Evolutionary conservation across 2,797 vertebrate genomes (phyloP).

Genomic region (Halcyon badia): DNA sequence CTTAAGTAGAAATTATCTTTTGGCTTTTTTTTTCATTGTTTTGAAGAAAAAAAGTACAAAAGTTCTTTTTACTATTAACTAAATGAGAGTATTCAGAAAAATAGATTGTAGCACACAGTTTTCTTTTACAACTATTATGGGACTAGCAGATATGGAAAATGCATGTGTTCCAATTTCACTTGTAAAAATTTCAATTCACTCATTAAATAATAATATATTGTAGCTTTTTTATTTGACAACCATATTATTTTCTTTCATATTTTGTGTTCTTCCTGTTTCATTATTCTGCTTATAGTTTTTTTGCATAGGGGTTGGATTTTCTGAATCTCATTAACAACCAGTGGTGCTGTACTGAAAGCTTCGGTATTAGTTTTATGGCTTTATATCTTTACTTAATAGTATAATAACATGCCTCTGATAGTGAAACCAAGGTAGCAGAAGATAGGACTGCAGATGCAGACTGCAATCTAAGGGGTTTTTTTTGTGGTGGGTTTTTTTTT

Average conservation of each 20-base stretch:
- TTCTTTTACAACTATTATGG: neutral
- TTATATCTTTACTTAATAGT: neutral
- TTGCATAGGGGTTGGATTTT: neutral
- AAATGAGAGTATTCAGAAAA: neutral
- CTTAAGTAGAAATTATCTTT: neutral
- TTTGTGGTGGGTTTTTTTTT: accelerated
- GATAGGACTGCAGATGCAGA: neutral
- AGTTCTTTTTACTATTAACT: neutral
- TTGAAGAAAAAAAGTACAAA: neutral
- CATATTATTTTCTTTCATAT: neutral
- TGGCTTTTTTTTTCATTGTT: neutral
- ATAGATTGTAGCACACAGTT: neutral
- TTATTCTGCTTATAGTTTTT: neutral
- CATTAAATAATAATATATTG: neutral
- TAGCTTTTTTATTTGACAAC: neutral
- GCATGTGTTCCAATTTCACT: neutral
- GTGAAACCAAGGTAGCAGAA: neutral
- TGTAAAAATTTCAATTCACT: neutral
- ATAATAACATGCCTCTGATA: neutral
- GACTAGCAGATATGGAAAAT: neutral
- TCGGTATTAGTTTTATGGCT: neutral
- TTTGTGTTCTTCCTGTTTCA: neutral
- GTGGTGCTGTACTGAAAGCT: neutral
- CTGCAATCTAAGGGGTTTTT: neutral
- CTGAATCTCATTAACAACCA: neutral